Evolutionary conservation across 2,113 vertebrate genomes (phyloP), one percentile per base, ranked within the genome.

Genomic region (Malaclemys terrapin): DNA sequence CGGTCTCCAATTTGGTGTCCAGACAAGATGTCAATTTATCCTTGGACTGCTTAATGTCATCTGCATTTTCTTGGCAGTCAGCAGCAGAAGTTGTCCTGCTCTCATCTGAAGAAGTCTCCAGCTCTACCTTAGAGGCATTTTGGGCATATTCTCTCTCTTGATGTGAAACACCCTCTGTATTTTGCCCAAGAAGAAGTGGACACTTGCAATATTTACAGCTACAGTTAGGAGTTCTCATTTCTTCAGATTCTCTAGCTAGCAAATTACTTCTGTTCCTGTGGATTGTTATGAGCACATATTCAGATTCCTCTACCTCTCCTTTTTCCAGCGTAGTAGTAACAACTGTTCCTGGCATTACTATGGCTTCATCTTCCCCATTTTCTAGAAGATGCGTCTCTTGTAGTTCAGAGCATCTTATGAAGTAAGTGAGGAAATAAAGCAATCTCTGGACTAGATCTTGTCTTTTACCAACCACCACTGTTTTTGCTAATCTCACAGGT

Each of bases 331-430:
- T 99, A 52, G 99, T 99, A 42, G 99, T 99, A 97, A 99, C 99
- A 95, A 99, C 99, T 10, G 99, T 99, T 78, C 99, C 99, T 8
- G 99, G 99, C 98, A 99, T 99, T 90, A 99, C 99, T 1, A 99
- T 99, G 93, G 99, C 99, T 97, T 99, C 99, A 49, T 99, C 99
- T 94, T 99, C 99, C 12, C 98, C 99, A 0, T 98, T 99, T 96
- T 99, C 99, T 97, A 99, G 97, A 91, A 99, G 98, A 97, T 99
- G 99, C 0, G 99, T 99, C 98, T 99, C 99, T 95, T 99, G 98
- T 81, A 99, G 98, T 93, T 99, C 99, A 4, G 99, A 99, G 96
- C 99, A 99, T 97, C 99, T 99, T 97, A 99, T 99, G 98, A 99
- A 99, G 96, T 99, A 99, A 62, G 99, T 99, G 79, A 99, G 99